Evolutionary conservation across 2,888 invertebrate species (phyloP), one percentile per base, ranked within the genome.

Genomic region (Lydus trimaculatus): DNA sequence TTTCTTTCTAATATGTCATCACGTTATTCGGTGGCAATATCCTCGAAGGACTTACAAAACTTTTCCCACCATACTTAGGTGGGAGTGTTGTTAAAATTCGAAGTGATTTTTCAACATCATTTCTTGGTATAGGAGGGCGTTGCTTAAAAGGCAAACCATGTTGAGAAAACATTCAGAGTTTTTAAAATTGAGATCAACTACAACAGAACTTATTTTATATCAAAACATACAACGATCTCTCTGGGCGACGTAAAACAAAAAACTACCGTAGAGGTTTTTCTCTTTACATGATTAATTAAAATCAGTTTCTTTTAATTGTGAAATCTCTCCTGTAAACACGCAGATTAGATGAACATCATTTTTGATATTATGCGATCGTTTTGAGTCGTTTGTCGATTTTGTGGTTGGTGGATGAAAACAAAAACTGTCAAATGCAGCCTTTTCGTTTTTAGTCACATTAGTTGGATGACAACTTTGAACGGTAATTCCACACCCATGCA

Each of bases 131-230:
- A n/a, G n/a, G n/a, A 75, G 71, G 56, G 25, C 71, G 71, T 75
- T 72, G 77, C 73, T 76, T 80, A 79, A 80, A 78, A 80, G 78
- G 80, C 78, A 80, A 80, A 80, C 78, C 80, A 72, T 80, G 80
- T 80, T 76, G 77, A 72, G 74, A 76, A 78, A 80, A 79, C 78
- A 79, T 77, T 78, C 75, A 2, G 76, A 78, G 77, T 77, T 76
- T 71, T 73, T 71, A 69, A 73, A 74, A 78, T 75, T 67, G 72
- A 71, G 67, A 69, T 74, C 71, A 71, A 70, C 66, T 61, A 28
- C 59, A 28, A 31, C 61, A 23, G 52, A 56, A n/a, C 25, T n/a
- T 7, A 28, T 28, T 56, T 31, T 48, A 15, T 33, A 33, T 52
- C 56, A 59, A 15, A 56, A 25, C 15, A 28, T 56, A 28, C 20